phyloP scores from a whole-genome alignment of 2,888 invertebrate species.

The Euphydryas editha region DNA sequence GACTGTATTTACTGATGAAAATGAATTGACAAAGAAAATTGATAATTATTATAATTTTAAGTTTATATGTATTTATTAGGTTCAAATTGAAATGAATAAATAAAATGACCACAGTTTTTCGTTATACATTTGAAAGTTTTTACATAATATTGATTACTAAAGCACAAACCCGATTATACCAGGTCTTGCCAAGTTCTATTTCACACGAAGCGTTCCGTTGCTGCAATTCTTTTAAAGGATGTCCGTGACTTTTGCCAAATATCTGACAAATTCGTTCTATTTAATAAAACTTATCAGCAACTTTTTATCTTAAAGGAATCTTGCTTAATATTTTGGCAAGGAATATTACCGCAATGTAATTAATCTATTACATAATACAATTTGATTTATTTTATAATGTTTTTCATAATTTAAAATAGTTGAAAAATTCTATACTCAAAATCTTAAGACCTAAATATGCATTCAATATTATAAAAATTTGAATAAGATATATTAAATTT shows the following conservation, averaged over 20 bases:
- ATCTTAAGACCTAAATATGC: no score
- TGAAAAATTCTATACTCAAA: background rate
- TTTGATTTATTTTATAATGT: background rate
- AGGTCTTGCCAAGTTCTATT: slow-evolving; percentile 30
- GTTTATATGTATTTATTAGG: background rate
- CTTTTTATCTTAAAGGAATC: slow-evolving; percentile 25
- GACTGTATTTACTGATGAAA: no score
- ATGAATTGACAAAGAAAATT: no score
- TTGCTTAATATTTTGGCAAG: slow-evolving; percentile 27
- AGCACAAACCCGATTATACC: slow-evolving; percentile 7
- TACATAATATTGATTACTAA: slow-evolving; percentile 12
- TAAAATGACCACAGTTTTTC: background rate
- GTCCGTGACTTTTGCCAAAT: slow-evolving; percentile 32
- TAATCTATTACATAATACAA: slow-evolving; percentile 10
- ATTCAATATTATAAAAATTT: no score
- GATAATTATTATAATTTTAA: no score
- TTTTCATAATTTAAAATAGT: background rate
- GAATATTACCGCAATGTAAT: slow-evolving; percentile 21
- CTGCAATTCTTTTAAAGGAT: slow-evolving; percentile 36
- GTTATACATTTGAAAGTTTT: background rate
- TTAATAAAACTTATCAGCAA: slow-evolving; percentile 35
- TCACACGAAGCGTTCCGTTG: slow-evolving; percentile 29
- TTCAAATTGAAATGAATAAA: background rate
- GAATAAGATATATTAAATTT: no score
- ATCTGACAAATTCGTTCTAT: slow-evolving; percentile 34